Conservation (phyloP, 2,113 vertebrate genomes). For the Myocastor coypus region DNA sequence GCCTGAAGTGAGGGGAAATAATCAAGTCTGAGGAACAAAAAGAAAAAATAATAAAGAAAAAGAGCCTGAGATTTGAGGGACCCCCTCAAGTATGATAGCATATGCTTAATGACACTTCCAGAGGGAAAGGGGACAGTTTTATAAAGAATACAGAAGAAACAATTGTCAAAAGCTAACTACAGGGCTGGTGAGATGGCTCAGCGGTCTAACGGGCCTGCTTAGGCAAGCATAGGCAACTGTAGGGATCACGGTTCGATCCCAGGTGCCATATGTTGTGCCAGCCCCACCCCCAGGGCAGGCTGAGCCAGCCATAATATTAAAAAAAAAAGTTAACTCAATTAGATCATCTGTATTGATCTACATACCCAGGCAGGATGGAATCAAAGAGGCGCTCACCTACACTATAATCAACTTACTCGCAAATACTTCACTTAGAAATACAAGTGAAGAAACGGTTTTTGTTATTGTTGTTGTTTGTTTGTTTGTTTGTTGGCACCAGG, state of each 20-base stretch:
- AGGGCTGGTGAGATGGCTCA: no score
- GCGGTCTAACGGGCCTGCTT: no score
- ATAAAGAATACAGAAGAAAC: no score
- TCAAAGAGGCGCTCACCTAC: neutral
- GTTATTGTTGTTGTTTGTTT: no score
- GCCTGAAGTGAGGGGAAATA: neutral
- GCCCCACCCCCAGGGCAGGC: no score
- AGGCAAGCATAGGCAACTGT: no score
- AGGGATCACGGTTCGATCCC: no score
- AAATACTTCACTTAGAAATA: no score
- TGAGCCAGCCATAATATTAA: no score
- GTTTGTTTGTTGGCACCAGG: no score
- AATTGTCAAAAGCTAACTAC: no score
- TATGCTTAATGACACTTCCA: neutral
- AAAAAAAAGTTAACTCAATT: neutral
- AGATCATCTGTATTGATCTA: neutral
- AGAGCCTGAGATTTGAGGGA: neutral
- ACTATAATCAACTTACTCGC: neutral
- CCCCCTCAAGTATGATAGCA: neutral
- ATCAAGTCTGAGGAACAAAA: neutral
- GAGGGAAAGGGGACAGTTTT: neutral
- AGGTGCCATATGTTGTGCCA: no score
- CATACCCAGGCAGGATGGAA: neutral
- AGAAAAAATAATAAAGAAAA: neutral
- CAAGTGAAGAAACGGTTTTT: neutral